Evolutionary conservation across 92 coral and sea anemone species (phyloP), one percentile per base, ranked within the genome.

Genomic region (Virgularia gustaviana): DNA sequence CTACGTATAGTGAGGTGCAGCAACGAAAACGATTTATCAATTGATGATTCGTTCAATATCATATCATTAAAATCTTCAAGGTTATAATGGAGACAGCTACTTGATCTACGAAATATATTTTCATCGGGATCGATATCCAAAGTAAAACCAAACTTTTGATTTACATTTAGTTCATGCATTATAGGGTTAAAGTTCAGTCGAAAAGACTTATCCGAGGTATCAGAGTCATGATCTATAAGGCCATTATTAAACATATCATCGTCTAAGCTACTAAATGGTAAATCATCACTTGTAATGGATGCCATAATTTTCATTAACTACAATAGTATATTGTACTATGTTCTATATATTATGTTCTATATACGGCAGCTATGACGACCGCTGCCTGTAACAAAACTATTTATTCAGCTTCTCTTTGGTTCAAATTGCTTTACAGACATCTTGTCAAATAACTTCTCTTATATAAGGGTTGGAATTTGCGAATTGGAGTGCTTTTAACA

Each of bases 91-190:
- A 42, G 51, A 25, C 75, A 77, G 18, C 51, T 31, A 33, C 49
- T 57, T 44, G 58, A 57, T n/a, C 30, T 12, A 49, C 51, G 29
- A 59, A 12, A 36, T 23, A 83, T 51, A 61, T 77, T 64, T 31
- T 39, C 36, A 57, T 83, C 87, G 22, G 87, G 83, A 70, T 83
- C 88, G 18, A 83, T 64, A 53, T 83, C 88, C 52, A 41, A 31
- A 34, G 88, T 71, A 60, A 75, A 66, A 39, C 73, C 72, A n/a
- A 83, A 67, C 36, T 49, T 31, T 38, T 28, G 32, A 41, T 75
- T 41, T 30, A 33, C 51, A 8, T n/a, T n/a, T n/a, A n/a, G n/a
- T n/a, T 64, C 72, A 55, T 53, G 45, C 37, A 55, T 24, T 57
- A 81, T 62, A 20, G 85, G 85, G 70, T 75, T 74, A 63, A 81